Conservation (phyloP, 2,113 vertebrate species). For the Heliornis fulica region DNA sequence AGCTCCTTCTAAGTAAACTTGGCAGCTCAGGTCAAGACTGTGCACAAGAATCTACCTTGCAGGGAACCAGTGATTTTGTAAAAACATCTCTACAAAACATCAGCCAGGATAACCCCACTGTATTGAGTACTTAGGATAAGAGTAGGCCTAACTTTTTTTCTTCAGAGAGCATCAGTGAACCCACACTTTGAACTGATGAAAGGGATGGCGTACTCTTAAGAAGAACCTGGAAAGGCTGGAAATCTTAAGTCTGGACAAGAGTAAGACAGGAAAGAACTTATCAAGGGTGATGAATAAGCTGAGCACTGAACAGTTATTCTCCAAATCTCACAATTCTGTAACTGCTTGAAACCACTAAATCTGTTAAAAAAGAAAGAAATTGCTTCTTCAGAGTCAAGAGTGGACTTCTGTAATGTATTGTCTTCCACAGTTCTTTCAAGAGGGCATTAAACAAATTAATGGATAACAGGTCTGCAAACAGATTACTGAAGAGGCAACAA, state of each 20-base stretch:
- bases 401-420: background rate
- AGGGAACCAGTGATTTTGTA: background rate
- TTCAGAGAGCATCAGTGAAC: background rate
- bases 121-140: background rate
- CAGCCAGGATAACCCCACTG: background rate
- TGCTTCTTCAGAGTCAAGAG: background rate
- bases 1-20: background rate
- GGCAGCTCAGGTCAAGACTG: background rate
- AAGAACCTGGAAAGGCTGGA: background rate
- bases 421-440: background rate
- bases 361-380: background rate
- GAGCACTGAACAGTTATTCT: background rate
- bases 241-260: background rate
- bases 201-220: background rate
- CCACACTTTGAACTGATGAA: background rate
- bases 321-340: background rate
- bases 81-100: background rate
- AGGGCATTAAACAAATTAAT: background rate
- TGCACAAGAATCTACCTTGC: accelerated
- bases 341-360: background rate
- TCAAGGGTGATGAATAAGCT: background rate
- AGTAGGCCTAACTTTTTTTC: background rate
- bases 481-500: background rate
- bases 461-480: background rate
- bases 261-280: background rate